Conservation (phyloP, 2,113 vertebrate species). For the Scatophagus argus region DNA sequence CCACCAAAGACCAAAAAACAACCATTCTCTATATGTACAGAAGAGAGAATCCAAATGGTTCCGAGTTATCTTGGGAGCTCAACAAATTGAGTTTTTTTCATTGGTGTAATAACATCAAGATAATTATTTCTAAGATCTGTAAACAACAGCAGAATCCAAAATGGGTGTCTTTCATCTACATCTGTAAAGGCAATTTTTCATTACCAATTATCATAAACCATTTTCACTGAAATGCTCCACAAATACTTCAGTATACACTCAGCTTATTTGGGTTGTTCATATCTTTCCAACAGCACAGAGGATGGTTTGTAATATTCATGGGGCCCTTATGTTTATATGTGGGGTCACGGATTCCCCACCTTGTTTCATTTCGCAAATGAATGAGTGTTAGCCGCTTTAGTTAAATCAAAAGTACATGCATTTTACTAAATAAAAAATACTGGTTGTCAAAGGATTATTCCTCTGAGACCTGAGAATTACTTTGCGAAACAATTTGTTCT, state of each 20-base stretch:
- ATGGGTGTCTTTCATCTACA: constrained; percentile 5
- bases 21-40: no score
- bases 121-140: constrained; percentile 13
- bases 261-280: neutral
- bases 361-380: constrained; percentile 23
- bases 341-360: constrained; percentile 2
- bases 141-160: constrained; percentile 13
- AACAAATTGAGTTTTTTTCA: neutral
- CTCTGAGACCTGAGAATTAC: constrained; percentile 5
- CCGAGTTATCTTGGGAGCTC: neutral
- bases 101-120: neutral
- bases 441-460: neutral
- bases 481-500: neutral
- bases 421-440: neutral
- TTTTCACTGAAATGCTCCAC: neutral
- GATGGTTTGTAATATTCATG: neutral
- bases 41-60: neutral
- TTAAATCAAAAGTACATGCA: constrained; percentile 4
- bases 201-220: constrained; percentile 22
- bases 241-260: neutral
- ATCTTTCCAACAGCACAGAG: constrained; percentile 6
- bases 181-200: constrained; percentile 26
- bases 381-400: constrained; percentile 19
- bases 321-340: constrained; percentile 2
- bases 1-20: no score